Conservation (phyloP, 2,113 vertebrate genomes). For the Phocoena sinus region DNA sequence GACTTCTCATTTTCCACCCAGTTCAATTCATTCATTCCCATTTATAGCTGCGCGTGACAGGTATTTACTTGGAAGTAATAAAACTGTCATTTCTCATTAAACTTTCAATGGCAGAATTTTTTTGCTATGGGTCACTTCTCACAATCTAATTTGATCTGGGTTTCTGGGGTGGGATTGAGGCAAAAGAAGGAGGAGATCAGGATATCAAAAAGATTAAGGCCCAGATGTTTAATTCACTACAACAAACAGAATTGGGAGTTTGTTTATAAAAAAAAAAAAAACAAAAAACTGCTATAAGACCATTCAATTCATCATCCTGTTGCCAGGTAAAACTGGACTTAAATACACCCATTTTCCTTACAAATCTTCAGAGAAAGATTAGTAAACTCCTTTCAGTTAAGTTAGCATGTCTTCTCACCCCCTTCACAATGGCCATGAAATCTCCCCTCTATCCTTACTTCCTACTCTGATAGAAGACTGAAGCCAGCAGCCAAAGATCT, state of each 20-base stretch:
- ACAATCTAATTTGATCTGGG: background rate
- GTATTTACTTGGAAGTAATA: background rate
- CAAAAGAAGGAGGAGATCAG: background rate
- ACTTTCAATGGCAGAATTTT: background rate
- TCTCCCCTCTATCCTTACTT: background rate
- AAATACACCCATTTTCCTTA: background rate
- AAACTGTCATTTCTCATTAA: slow-evolving; percentile 30
- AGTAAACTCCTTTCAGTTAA: background rate
- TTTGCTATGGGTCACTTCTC: background rate
- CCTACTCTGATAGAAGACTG: background rate
- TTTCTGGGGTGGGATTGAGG: background rate
- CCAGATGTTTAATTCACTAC: background rate
- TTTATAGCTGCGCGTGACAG: background rate
- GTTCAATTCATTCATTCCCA: background rate
- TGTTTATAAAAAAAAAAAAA: background rate
- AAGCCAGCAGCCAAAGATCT: background rate
- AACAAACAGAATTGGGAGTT: background rate
- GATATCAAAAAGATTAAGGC: background rate
- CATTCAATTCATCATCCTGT: background rate
- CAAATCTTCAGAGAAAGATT: background rate
- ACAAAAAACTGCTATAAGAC: background rate
- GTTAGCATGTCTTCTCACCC: background rate
- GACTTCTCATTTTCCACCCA: background rate
- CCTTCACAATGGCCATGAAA: background rate
- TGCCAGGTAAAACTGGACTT: background rate